Evolutionary conservation across 1,140 invertebrate genomes (phyloP).

Genomic region (Polypedilum pembai): DNA sequence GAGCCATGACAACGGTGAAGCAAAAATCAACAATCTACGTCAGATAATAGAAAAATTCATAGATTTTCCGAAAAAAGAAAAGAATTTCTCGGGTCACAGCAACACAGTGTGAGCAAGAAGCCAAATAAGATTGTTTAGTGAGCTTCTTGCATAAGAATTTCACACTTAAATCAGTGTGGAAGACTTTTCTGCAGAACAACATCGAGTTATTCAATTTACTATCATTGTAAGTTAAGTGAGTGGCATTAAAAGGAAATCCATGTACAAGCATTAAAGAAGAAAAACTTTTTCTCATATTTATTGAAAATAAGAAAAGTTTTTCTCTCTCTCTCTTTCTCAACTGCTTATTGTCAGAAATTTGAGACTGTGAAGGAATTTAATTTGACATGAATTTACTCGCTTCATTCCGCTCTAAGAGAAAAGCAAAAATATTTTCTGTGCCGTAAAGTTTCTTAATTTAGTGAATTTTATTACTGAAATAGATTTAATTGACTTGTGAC

Average conservation of each 20-base stretch:
- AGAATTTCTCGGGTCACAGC: not conserved
- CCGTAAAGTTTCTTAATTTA: too few relatives aligned
- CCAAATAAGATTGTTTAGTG: not conserved
- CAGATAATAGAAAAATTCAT: not conserved
- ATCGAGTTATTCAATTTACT: not conserved
- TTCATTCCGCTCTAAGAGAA: too few relatives aligned
- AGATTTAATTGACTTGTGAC: too few relatives aligned
- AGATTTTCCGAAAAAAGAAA: not conserved
- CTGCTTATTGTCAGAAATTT: not conserved
- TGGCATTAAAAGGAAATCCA: constrained; percentile 12
- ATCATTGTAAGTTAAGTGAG: not conserved
- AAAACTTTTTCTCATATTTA: not conserved
- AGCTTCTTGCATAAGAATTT: not conserved
- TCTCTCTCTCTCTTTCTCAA: not conserved
- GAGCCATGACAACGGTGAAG: not conserved
- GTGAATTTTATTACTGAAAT: too few relatives aligned
- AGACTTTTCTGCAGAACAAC: not conserved
- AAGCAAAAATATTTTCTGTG: too few relatives aligned
- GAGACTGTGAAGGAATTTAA: not conserved
- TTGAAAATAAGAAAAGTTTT: not conserved
- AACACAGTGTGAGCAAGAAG: not conserved
- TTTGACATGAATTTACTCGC: not conserved
- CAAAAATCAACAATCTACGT: not conserved
- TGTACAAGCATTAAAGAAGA: not conserved
- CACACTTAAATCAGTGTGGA: not conserved